These are phyloP conservation scores for Microchrysa polita DNA, from an alignment of 2,888 invertebrate species.

Conservation along the genomic window DNA sequence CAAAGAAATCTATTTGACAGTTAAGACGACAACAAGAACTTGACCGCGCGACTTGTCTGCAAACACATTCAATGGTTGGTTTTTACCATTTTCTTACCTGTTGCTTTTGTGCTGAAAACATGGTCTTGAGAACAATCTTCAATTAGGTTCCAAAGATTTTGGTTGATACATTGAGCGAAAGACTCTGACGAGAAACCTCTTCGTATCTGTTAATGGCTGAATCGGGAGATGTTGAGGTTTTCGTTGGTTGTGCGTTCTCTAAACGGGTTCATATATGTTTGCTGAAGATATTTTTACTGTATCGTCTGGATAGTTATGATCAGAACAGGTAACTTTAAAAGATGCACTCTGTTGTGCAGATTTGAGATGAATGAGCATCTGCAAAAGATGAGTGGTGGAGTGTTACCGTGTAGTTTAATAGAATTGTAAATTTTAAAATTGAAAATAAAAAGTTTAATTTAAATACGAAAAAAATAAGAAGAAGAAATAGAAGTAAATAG, in stretches of 20 bases:
- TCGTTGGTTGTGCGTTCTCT: background rate
- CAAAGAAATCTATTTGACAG: slow-evolving; percentile 2
- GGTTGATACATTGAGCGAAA: background rate
- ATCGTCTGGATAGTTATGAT: background rate
- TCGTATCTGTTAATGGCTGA: slow-evolving; percentile 13
- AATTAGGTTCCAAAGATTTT: background rate
- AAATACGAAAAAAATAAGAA: too few relatives aligned
- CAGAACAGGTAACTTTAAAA: background rate
- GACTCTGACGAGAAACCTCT: background rate
- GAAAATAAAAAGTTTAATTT: too few relatives aligned
- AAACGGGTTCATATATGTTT: background rate
- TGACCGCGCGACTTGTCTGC: background rate
- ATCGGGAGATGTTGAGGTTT: background rate
- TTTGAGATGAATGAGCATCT: too few relatives aligned
- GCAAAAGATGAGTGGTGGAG: too few relatives aligned
- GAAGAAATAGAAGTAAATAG: too few relatives aligned
- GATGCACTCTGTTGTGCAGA: too few relatives aligned
- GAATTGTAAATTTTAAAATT: too few relatives aligned
- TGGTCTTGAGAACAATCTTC: background rate
- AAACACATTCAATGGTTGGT: slow-evolving; percentile 1
- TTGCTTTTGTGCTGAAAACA: background rate
- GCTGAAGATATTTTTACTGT: slow-evolving; percentile 8
- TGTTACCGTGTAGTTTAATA: too few relatives aligned
- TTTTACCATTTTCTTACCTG: slow-evolving; percentile 33
- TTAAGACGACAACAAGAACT: slow-evolving; percentile 3